Conservation (phyloP, 2,888 invertebrate species). For the Drosophila niveifrons region DNA sequence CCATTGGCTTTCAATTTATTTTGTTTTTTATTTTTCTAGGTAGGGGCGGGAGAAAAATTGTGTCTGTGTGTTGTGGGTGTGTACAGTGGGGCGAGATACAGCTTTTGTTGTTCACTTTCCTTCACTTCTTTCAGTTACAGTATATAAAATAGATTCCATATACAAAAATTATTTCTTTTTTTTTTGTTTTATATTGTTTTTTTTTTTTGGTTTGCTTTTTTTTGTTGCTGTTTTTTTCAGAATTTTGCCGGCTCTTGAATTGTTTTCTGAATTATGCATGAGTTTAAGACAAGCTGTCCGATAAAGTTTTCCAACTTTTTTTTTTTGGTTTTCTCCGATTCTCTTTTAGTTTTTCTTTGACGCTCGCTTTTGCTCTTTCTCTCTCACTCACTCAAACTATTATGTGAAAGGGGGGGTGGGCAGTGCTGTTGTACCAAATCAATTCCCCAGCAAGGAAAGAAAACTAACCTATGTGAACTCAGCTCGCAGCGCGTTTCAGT, state of each 20-base stretch:
- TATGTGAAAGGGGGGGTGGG: constrained; percentile 11
- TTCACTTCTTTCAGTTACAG: constrained; percentile 22
- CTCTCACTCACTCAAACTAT: constrained; percentile 12
- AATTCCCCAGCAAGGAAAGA: neutral
- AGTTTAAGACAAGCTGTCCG: constrained; percentile 11
- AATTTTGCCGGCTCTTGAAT: neutral
- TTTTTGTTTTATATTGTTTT: neutral
- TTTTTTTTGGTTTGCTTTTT: neutral
- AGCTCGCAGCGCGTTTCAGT: neutral
- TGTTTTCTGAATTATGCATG: constrained; percentile 3
- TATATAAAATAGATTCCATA: constrained; percentile 67
- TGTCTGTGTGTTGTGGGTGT: constrained; percentile 39
- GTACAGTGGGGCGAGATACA: constrained; percentile 48
- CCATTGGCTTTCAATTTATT: constrained; percentile 25
- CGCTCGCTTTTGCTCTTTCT: neutral
- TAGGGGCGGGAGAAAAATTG: constrained; percentile 15
- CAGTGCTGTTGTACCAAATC: constrained; percentile 32
- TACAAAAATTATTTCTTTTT: constrained; percentile 41
- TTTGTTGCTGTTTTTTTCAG: constrained; percentile 1
- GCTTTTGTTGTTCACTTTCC: constrained; percentile 10
- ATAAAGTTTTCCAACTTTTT: neutral
- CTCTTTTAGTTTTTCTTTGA: constrained; percentile 13
- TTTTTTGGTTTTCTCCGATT: constrained; percentile 1
- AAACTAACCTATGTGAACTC: constrained; percentile 13
- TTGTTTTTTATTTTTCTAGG: constrained; percentile 9